Conservation (phyloP, 1,140 invertebrate species). For the Drosophila varians region DNA sequence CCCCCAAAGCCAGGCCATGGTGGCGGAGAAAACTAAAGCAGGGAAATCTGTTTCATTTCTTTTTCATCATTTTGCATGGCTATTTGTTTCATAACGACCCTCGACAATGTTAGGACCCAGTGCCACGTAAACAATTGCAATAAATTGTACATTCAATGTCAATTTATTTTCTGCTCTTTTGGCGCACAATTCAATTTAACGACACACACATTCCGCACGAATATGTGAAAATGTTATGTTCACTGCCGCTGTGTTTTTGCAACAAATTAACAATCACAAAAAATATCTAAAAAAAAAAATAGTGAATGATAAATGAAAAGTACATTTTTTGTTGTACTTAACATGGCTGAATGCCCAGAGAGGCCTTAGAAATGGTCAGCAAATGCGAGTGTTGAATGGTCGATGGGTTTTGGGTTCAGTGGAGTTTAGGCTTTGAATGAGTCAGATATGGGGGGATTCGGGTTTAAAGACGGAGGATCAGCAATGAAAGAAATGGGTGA, state of each 20-base stretch:
- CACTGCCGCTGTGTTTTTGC: constrained; percentile 51
- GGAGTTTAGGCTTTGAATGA: constrained; percentile 18
- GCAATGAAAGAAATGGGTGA: not conserved
- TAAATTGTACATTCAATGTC: constrained; percentile 75
- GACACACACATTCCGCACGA: constrained; percentile 35
- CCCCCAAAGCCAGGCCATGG: not conserved
- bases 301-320: constrained; percentile 45
- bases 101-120: constrained; percentile 46
- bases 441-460: constrained; percentile 10
- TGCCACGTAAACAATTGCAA: constrained; percentile 73
- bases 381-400: constrained; percentile 15
- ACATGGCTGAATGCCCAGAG: constrained; percentile 50
- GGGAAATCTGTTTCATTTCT: constrained; percentile 35
- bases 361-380: constrained; percentile 59
- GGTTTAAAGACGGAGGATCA: not conserved
- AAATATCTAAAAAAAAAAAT: constrained; percentile 13
- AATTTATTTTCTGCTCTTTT: constrained; percentile 72
- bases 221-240: constrained; percentile 46
- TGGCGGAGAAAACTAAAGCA: not conserved
- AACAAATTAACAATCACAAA: constrained; percentile 59
- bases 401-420: constrained; percentile 15
- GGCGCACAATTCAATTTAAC: constrained; percentile 72
- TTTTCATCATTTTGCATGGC: constrained; percentile 14
- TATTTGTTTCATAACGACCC: constrained; percentile 47
- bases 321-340: constrained; percentile 46